These are phyloP conservation scores for Acropora tenuis DNA, from an alignment of 64 coral and sea anemone genomes.

Conservation along the genomic window DNA sequence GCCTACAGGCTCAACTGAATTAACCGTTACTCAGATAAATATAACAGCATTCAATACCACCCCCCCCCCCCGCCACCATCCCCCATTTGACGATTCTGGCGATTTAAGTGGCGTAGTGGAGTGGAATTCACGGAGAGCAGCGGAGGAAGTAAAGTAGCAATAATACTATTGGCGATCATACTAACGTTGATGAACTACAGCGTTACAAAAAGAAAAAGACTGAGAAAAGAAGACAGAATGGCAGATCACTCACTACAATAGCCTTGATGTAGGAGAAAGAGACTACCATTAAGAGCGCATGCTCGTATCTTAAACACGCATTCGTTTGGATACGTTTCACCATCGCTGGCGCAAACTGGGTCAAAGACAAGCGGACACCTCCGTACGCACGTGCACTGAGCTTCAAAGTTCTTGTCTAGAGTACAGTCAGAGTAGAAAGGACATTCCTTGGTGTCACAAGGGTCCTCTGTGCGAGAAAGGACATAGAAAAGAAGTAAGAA, in stretches of 20 bases:
- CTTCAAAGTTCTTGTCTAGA: slow-evolving; percentile 32
- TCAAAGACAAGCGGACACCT: slow-evolving; percentile 56
- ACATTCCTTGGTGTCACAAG: slow-evolving; percentile 26
- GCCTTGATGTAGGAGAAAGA: slow-evolving; percentile 46
- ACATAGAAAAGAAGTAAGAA: neutral
- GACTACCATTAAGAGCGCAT: slow-evolving; percentile 44
- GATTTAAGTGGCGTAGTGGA: no score
- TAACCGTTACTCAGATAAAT: no score
- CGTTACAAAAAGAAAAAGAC: neutral
- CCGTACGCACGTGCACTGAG: slow-evolving; percentile 57
- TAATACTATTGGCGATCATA: no score
- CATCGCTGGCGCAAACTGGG: slow-evolving; percentile 82
- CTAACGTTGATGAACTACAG: no score
- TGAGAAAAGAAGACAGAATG: neutral
- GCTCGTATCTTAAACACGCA: slow-evolving; percentile 76
- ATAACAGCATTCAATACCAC: no score
- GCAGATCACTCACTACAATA: slow-evolving; percentile 75
- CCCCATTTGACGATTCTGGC: no score
- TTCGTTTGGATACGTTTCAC: slow-evolving; percentile 76
- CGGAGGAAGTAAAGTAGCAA: neutral
- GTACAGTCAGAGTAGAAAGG: slow-evolving; percentile 56
- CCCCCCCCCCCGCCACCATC: no score
- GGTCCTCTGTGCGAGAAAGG: slow-evolving; percentile 18
- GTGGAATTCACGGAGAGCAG: no score
- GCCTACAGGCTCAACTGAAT: no score